Evolutionary conservation across 2,888 invertebrate species (phyloP), one percentile per base, ranked within the genome.

Genomic region (Chelonus formosanus): DNA sequence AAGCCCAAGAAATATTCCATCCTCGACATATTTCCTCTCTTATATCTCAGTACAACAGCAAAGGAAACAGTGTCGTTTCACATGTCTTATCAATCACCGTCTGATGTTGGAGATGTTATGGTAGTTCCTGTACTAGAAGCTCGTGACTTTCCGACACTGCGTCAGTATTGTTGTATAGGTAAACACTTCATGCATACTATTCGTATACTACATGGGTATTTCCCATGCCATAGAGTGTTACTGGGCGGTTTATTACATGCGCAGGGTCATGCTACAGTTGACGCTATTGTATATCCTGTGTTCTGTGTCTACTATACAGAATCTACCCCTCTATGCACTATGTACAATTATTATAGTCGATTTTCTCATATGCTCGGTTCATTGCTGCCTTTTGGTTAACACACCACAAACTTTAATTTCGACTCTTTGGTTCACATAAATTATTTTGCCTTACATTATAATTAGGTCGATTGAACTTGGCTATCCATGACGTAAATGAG

Each of bases 191-290:
- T 40, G 40, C 40, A 40, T 40, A 40, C 5, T 40, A 40, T 40
- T 40, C 40, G 6, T 40, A 40, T 1, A 6, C 40, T 40, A 20
- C 20, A 20, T 20, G 20, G 20, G 40, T 40, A 40, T 40, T 40
- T 40, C 40, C 6, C 40, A 40, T 40, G 5, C 40, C 40, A 40
- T 40, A 40, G 5, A 40, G 40, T 40, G 59, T 59, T 36, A 59
- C 59, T 48, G 36, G 58, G 53, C 52, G 62, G 32, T 43, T 32
- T 32, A 44, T n/a, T 44, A 62, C 34, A 63, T 50, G 57, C 52
- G 57, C 64, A 58, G 58, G 52, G 44, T 64, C 40, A 43, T 58
- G 52, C 56, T 43, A 57, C 64, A 55, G 64, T 64, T 50, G 53
- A 58, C 44, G 64, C 44, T 40, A 43, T 5, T 43, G 40, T 32